A percentile compares a stretch with the other conserved stretches of the same genome.
Conservation (phyloP, 2,113 vertebrate genomes). For the Dipodomys stephensi region DNA sequence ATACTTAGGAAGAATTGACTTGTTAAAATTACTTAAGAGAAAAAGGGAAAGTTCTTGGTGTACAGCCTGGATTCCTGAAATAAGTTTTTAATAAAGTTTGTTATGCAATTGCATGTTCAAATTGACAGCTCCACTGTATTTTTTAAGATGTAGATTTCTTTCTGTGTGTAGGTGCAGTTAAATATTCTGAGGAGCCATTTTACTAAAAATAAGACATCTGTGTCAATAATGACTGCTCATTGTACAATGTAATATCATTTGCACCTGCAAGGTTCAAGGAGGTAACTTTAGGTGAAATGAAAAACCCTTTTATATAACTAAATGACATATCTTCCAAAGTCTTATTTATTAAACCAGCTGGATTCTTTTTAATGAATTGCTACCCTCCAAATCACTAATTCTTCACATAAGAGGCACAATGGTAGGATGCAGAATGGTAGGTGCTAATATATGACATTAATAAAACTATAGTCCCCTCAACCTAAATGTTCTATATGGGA, state of each 20-base stretch:
- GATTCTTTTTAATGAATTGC: conserved; percentile 46
- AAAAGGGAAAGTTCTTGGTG: conserved; percentile 64
- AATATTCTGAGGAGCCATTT: conserved; percentile 83
- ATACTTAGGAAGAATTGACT: background rate
- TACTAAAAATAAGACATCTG: conserved; percentile 85
- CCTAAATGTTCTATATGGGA: background rate
- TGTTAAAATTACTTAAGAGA: conserved; percentile 27
- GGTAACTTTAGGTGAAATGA: conserved; percentile 76
- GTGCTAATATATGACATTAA: background rate
- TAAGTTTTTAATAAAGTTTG: conserved; percentile 66
- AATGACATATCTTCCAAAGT: conserved; percentile 31
- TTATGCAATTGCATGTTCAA: conserved; percentile 77
- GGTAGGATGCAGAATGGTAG: background rate
- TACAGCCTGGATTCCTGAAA: conserved; percentile 48
- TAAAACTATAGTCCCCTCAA: background rate
- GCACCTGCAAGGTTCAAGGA: conserved; percentile 79
- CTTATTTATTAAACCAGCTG: conserved; percentile 20
- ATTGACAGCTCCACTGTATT: conserved; percentile 83
- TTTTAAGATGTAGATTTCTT: conserved; percentile 83
- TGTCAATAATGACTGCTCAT: conserved; percentile 82
- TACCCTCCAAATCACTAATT: background rate
- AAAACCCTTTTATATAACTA: conserved; percentile 65
- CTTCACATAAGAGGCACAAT: background rate
- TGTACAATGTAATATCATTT: conserved; percentile 80
- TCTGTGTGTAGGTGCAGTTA: conserved; percentile 82